Conservation (phyloP, 2,797 vertebrate species). For the Anolis apletophallus region DNA sequence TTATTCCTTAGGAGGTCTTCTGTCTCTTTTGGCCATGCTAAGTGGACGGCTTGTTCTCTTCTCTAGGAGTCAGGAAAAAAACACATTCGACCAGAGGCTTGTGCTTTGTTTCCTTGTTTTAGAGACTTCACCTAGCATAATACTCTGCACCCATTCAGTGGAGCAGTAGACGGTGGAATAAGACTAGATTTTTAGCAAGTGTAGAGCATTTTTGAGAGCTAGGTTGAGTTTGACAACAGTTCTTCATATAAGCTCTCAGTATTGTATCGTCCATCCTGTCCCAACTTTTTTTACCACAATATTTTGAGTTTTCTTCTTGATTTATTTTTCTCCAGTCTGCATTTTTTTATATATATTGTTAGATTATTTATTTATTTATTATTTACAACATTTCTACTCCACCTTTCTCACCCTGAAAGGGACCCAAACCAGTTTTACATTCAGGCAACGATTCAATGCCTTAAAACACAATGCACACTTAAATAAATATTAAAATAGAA, state of each 20-base stretch:
- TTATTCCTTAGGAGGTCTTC: conserved; percentile 42
- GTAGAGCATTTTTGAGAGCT: background rate
- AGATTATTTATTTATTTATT: too few relatives aligned
- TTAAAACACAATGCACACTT: too few relatives aligned
- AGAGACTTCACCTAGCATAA: background rate
- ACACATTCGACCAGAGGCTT: conserved; percentile 44
- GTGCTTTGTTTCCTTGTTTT: conserved; percentile 44
- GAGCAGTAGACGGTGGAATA: background rate
- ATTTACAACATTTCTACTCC: too few relatives aligned
- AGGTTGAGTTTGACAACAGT: background rate
- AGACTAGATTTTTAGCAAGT: background rate
- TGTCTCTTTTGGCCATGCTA: conserved; percentile 11
- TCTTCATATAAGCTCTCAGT: background rate
- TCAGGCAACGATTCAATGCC: too few relatives aligned
- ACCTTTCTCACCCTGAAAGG: too few relatives aligned
- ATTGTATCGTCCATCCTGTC: background rate
- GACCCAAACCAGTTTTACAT: too few relatives aligned
- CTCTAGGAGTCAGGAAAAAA: conserved; percentile 38
- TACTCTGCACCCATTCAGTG: conserved; percentile 7
- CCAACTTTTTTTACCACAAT: background rate
- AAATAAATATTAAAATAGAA: too few relatives aligned
- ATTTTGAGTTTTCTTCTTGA: background rate
- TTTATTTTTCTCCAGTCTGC: background rate
- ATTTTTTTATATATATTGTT: background rate
- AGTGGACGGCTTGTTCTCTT: conserved; percentile 56